Base-by-base conservation (phyloP, 2,797 vertebrate genomes). In the Acrossocheilus wenchowensis region DNA sequence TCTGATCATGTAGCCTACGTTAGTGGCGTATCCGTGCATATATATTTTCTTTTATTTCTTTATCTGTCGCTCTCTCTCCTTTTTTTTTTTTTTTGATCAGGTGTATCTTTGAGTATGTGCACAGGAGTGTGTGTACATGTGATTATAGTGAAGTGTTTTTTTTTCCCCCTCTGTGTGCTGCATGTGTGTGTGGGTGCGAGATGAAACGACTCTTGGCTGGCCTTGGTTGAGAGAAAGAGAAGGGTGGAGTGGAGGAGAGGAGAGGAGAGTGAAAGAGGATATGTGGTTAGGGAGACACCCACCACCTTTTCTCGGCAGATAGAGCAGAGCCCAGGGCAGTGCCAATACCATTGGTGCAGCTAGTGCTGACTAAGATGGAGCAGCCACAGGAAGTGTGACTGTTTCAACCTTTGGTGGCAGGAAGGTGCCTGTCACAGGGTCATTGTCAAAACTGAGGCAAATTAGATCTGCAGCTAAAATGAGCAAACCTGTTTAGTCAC, bases 161-260 rank as follows among this genome's bases (percentile, higher is more conserved):
- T 82, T 90, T 88, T 78, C 89, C 92, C 90, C 90, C 92, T 94
- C 93, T 92, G 90, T 83, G 62, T 86, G 60, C 69, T 92, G 84
- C 93, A 94, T 94, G 93, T 94, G 94, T 95, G 93, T 93, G 94
- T 93, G 94, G 94, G 93, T 95, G 94, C 94, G 92, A 94, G 93
- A 92, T 95, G 94, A 94, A 94, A 93, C 92, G 94, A 93, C 93
- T 94, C 91, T 94, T 94, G 93, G 93, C 93, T 93, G 91, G 93
- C 93, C 92, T 93, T 94, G 93, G 94, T 92, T 94, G 90, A 60
- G 82, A 57, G 39, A 74, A 81, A 69, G 60, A 85, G 60, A 64
- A 77, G 78, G 52, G 57, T 72, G 43, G 91, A 92, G 93, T 74
- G 64, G 52, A 54, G 57, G 43, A 85, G 82, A 87, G 54, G 43